phyloP scores from a whole-genome alignment of 2,797 vertebrate genomes.

The Premnoplex brunnescens region DNA sequence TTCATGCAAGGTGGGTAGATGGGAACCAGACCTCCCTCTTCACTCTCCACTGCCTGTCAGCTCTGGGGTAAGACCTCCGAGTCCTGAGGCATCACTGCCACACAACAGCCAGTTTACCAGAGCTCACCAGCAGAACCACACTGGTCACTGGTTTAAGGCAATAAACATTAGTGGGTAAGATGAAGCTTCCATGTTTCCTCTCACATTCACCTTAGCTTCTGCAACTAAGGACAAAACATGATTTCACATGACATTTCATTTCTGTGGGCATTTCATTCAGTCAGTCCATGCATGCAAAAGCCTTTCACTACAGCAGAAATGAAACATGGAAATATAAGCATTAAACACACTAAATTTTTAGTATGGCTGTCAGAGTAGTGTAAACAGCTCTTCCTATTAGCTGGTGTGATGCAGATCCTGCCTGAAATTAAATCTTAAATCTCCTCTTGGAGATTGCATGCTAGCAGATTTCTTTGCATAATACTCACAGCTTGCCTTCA shows the following conservation, averaged over 20 bases:
- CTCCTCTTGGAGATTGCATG: neutral
- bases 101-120: neutral
- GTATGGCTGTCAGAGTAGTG: neutral
- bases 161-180: neutral
- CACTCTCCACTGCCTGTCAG: neutral
- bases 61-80: rapidly evolving
- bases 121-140: neutral
- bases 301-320: neutral
- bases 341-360: neutral
- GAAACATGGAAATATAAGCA: neutral
- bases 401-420: neutral
- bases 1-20: neutral
- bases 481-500: slow-evolving; percentile 30
- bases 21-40: neutral
- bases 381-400: neutral
- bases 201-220: neutral
- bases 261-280: neutral
- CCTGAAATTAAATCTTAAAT: slow-evolving; percentile 9
- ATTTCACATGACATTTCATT: neutral
- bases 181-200: neutral
- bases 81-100: neutral
- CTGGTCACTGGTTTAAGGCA: neutral
- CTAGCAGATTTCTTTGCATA: slow-evolving; percentile 32
- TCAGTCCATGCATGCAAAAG: neutral
- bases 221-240: neutral